Percentiles rank a stretch among this genome's conserved stretches.
These are phyloP conservation scores for Bujurquina vittata DNA, from an alignment of 2,113 vertebrate genomes.

Conservation along the genomic window DNA sequence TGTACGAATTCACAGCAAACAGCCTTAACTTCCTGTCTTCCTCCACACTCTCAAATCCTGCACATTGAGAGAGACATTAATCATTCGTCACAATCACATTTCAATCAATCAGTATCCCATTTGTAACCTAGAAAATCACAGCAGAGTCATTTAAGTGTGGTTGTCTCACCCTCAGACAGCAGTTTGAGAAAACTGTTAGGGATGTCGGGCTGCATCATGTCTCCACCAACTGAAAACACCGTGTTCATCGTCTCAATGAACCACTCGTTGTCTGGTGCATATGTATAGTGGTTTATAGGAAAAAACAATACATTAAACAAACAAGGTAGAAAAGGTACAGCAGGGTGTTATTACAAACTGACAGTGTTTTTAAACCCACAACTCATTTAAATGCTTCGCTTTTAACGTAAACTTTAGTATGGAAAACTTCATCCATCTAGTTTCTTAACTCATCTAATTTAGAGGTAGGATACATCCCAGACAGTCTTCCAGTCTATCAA, in stretches of 20 bases:
- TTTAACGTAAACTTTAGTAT: no score
- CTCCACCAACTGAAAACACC: conserved; percentile 92
- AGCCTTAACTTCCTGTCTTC: conserved; percentile 86
- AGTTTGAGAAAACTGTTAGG: conserved; percentile 91
- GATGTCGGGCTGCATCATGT: conserved; percentile 89
- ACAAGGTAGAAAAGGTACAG: not conserved
- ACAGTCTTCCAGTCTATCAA: not conserved
- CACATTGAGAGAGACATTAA: not conserved
- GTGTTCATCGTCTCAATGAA: conserved; percentile 97
- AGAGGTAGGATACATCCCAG: not conserved
- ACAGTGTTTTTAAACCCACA: no score
- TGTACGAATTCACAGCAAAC: conserved; percentile 88
- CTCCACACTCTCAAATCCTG: conserved; percentile 86
- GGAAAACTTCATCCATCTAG: no score
- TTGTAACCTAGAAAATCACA: not conserved
- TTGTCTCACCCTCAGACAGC: conserved; percentile 88
- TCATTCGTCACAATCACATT: not conserved
- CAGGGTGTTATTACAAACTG: not conserved
- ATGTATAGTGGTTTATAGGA: conserved; percentile 85
- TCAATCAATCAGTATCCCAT: not conserved
- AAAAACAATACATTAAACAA: conserved; percentile 18
- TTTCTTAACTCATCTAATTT: no score
- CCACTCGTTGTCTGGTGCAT: conserved; percentile 94
- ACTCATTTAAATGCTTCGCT: no score
- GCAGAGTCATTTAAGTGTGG: not conserved